Conservation (phyloP, 2,888 invertebrate genomes). For the Eilema caniola region DNA sequence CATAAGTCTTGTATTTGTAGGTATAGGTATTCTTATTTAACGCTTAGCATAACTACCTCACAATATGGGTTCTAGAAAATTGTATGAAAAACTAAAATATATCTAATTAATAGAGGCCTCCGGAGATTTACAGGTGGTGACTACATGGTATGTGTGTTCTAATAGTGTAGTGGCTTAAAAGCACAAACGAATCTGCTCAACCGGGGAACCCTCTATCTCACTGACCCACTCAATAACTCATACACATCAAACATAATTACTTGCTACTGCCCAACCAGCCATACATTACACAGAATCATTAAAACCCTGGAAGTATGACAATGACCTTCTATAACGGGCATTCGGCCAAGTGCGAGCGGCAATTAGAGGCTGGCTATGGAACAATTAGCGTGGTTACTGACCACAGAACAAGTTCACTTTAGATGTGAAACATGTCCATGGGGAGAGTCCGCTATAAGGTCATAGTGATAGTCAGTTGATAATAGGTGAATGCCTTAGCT, state of each 20-base stretch:
- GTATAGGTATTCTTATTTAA: too few relatives aligned
- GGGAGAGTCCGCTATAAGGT: not conserved
- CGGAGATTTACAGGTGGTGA: too few relatives aligned
- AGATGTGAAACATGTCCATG: not conserved
- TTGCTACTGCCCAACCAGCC: slow-evolving; percentile 37
- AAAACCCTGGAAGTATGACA: slow-evolving; percentile 60
- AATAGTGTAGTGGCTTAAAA: not conserved
- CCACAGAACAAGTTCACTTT: not conserved
- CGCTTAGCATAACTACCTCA: too few relatives aligned
- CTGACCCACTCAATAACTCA: slow-evolving; percentile 2
- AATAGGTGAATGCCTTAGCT: too few relatives aligned
- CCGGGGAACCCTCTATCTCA: not conserved
- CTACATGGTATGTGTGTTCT: not conserved
- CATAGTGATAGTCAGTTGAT: not conserved
- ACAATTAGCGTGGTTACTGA: slow-evolving; percentile 18
- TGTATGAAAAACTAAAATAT: too few relatives aligned
- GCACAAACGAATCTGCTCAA: not conserved
- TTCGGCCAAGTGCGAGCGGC: slow-evolving; percentile 53
- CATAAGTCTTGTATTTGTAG: too few relatives aligned
- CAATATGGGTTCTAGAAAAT: too few relatives aligned
- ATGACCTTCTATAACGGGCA: slow-evolving; percentile 62
- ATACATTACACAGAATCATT: slow-evolving; percentile 45
- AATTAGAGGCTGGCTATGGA: slow-evolving; percentile 56
- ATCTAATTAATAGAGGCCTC: too few relatives aligned
- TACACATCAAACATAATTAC: slow-evolving; percentile 4